These are phyloP conservation scores for Porites lutea DNA, from an alignment of 64 coral and sea anemone species.

Conservation along the genomic window DNA sequence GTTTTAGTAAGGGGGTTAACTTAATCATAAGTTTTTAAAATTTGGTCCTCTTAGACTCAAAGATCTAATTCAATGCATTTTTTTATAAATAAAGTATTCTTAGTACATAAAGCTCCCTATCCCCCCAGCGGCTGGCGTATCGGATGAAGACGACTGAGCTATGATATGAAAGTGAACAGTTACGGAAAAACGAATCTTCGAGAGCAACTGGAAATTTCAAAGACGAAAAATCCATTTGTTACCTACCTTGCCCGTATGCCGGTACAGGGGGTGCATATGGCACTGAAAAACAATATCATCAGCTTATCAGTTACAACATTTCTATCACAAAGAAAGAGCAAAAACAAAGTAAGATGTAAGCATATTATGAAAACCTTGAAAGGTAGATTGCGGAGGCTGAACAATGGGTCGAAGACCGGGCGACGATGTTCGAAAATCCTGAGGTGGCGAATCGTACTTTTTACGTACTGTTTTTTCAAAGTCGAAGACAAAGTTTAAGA, in stretches of 20 bases:
- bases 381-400: constrained; percentile 13
- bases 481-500: background rate
- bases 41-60: too few relatives aligned
- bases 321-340: background rate
- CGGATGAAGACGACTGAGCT: too few relatives aligned
- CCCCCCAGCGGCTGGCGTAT: too few relatives aligned
- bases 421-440: background rate
- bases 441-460: background rate
- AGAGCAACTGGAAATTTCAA: too few relatives aligned
- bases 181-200: too few relatives aligned
- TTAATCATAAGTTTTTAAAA: too few relatives aligned
- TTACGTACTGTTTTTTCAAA: background rate
- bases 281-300: background rate
- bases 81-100: too few relatives aligned
- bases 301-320: background rate
- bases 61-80: too few relatives aligned
- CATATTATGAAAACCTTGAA: constrained; percentile 16
- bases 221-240: background rate
- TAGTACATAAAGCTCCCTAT: too few relatives aligned
- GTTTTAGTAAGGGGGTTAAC: too few relatives aligned
- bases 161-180: too few relatives aligned
- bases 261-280: background rate
- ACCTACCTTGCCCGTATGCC: constrained; percentile 4
- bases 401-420: background rate
- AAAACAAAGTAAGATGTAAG: background rate